Base-by-base conservation (phyloP, 2,888 invertebrate genomes). In the Drepana falcataria region DNA sequence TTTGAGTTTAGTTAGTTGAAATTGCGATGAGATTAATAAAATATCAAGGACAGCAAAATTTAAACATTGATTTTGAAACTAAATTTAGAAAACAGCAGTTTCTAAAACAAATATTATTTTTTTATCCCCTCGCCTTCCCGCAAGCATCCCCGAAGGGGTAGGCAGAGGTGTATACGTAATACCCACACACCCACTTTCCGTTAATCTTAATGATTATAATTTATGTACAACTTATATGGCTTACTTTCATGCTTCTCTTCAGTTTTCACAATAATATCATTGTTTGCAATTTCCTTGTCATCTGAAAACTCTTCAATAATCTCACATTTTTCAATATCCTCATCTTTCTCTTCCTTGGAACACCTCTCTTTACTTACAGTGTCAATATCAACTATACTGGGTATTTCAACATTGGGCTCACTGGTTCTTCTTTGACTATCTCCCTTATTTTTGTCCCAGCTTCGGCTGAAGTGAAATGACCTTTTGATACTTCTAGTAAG, bases 401-500 rank as follows among this genome's bases (percentile, higher is more conserved):
- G 68, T 54, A 83, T 78, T 64, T 87, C 88, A 34, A 87, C 75
- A 6, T 79, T 72, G 2, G 91, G 91, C 62, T 91, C 91, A 70
- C 91, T 91, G 0, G 85, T 91, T 37, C 91, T 77, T 55, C 91
- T 75, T 56, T 84, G 85, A 56, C 58, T 71, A 2, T 90, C 90
- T 48, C 69, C 65, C 64, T 91, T 91, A 63, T 79, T 87, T 63
- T 89, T 91, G 64, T 91, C 91, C 77, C 85, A 84, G 73, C 87
- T 91, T 70, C 83, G 81, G 58, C 86, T 90, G 60, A 91, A 87
- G 60, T 88, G 87, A 49, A 91, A 89, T 3, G 91, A 91, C 65
- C 91, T 79, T 59, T 91, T 91, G 37, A 91, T 87, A 59, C 91
- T 91, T 64, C 88, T 83, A 0, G 91, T 91, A 48, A 91, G 65